Conservation (phyloP, 2,113 vertebrate genomes). For the Brienomyrus brachyistius region DNA sequence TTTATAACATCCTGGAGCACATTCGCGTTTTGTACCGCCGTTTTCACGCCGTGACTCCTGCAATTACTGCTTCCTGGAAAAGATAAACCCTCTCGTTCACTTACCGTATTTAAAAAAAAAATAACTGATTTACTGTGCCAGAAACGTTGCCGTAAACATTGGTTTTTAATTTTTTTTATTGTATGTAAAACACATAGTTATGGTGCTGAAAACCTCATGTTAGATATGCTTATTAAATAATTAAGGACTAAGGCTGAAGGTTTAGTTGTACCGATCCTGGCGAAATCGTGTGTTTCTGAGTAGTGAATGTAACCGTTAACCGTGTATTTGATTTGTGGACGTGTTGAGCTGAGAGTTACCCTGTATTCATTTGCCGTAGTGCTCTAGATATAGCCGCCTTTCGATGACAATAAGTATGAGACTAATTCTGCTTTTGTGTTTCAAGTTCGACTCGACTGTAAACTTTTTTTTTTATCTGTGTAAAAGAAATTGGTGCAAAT, state of each 20-base stretch:
- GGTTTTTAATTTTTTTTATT: slow-evolving; percentile 27
- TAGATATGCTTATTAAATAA: slow-evolving; percentile 57
- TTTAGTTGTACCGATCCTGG: slow-evolving; percentile 23
- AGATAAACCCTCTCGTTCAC: slow-evolving; percentile 21
- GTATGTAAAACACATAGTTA: slow-evolving; percentile 64
- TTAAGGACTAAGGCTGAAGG: slow-evolving; percentile 16
- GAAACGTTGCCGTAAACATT: slow-evolving; percentile 23
- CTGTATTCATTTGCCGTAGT: slow-evolving; percentile 28
- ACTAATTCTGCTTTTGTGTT: slow-evolving; percentile 24
- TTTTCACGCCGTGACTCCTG: slow-evolving; percentile 26
- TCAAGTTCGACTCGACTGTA: slow-evolving; percentile 15
- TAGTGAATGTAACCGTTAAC: slow-evolving; percentile 27
- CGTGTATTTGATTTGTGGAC: slow-evolving; percentile 30
- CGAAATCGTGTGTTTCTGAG: slow-evolving; percentile 18
- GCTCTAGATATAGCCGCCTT: slow-evolving; percentile 26
- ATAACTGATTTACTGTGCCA: slow-evolving; percentile 16
- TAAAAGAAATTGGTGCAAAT: slow-evolving; percentile 14
- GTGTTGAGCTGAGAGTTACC: slow-evolving; percentile 22
- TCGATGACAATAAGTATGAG: slow-evolving; percentile 18
- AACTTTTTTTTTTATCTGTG: slow-evolving; percentile 16
- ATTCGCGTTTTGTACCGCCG: slow-evolving; percentile 24
- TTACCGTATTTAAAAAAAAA: slow-evolving; percentile 19
- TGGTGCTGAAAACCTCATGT: slow-evolving; percentile 56
- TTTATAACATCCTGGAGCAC: slow-evolving; percentile 21
- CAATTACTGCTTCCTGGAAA: slow-evolving; percentile 31